phyloP scores from a whole-genome alignment of 2,113 vertebrate species.

The Pardalotus punctatus region DNA sequence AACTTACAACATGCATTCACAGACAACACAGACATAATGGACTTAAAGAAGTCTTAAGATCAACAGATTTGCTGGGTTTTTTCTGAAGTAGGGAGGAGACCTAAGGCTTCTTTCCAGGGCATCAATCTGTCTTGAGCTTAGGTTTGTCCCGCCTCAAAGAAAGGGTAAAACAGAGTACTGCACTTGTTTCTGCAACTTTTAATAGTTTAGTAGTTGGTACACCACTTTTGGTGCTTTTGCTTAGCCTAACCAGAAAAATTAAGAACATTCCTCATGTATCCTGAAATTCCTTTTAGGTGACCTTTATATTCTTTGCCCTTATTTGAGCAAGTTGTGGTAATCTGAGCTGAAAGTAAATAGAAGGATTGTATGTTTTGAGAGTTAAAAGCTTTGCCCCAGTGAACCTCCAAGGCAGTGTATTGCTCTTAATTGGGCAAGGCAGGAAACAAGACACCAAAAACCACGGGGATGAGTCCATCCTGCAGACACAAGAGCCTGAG shows the following conservation, averaged over 20 bases:
- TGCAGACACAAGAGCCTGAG: neutral
- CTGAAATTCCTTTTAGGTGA: neutral
- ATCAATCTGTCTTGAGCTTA: neutral
- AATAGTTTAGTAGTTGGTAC: neutral
- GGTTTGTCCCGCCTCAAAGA: neutral
- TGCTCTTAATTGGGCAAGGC: neutral
- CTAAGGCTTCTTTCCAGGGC: neutral
- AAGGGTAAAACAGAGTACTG: neutral
- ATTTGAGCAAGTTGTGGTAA: neutral
- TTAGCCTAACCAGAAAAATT: neutral
- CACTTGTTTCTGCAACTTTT: neutral
- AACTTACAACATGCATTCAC: neutral
- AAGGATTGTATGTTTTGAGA: neutral
- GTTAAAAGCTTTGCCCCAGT: neutral
- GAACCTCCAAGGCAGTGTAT: neutral
- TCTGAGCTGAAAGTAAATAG: neutral
- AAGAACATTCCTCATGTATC: neutral
- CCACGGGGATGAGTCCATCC: neutral
- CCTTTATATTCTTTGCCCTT: neutral
- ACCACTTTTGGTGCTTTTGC: neutral
- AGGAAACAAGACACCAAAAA: neutral
- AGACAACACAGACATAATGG: neutral
- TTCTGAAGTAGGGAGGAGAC: neutral
- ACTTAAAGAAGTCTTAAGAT: neutral
- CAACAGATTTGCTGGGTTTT: neutral